Evolutionary conservation across 2,888 invertebrate species (phyloP), one percentile per base, ranked within the genome.

Genomic region (Hoplodrina blanda): DNA sequence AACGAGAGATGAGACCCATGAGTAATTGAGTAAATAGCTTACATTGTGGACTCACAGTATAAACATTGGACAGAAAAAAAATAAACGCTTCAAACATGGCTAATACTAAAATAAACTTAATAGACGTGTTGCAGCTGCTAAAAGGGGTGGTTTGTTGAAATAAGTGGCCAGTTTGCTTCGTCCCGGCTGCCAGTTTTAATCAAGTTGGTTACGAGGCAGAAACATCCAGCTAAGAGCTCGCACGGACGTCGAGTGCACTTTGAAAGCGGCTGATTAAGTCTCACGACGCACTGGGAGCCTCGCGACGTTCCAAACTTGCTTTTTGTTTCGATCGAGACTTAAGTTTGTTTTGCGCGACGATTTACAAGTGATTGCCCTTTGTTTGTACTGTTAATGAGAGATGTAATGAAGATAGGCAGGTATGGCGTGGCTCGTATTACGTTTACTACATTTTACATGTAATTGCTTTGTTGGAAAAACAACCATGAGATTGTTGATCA

Each of bases 121-220:
- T 85, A 83, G 82, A 81, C 84, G 82, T 87, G 87, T 84, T 87
- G 85, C 83, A 84, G 83, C 86, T 82, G 86, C 82, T 87, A 85
- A 86, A 87, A 81, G 82, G 85, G 88, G 86, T 82, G 85, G 91
- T 90, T 90, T 90, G 90, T 90, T 89, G 88, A 90, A 90, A 91
- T 91, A 91, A 91, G 90, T 89, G 87, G 88, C 87, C 83, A 86
- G 89, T 90, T 89, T 84, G 80, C 85, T 80, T 73, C 83, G 82
- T 85, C 87, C 83, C 81, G 80, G 85, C 87, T 88, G 88, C 89
- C 87, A 85, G 91, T 91, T 92, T 92, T 93, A 92, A 93, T 93
- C 92, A 92, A 92, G 88, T 90, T 87, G 84, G 86, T 89, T 87
- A 86, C 84, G 85, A 85, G 87, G 85, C 84, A 85, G 83, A 81